Conservation (phyloP, 2,888 invertebrate genomes). For the Pristionchus maxplancki region DNA sequence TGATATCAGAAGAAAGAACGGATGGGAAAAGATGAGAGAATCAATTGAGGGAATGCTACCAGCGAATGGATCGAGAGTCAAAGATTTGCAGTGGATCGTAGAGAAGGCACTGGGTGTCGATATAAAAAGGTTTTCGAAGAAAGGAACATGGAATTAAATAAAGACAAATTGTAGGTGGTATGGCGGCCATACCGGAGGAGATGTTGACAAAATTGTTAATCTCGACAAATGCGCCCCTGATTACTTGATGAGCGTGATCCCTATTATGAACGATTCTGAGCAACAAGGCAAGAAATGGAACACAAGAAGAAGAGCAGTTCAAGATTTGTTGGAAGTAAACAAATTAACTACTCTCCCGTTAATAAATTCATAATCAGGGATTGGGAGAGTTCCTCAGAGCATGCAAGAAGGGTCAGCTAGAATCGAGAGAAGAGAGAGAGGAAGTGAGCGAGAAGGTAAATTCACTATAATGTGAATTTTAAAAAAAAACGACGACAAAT, state of each 20-base stretch:
- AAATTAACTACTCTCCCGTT: not conserved
- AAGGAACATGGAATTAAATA: not conserved
- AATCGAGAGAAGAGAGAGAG: not conserved
- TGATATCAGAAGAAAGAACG: not conserved
- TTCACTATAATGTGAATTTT: not conserved
- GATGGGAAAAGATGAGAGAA: not conserved
- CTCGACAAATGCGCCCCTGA: not conserved
- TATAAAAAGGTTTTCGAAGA: not conserved
- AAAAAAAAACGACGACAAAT: not conserved
- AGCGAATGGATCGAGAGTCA: not conserved
- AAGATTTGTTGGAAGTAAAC: not conserved
- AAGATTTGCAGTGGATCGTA: not conserved
- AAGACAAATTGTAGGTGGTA: not conserved
- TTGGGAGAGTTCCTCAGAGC: not conserved
- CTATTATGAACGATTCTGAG: not conserved
- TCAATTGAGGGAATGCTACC: not conserved
- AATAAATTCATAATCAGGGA: not conserved
- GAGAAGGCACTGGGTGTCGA: not conserved
- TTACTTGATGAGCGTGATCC: not conserved
- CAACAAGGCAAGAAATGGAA: not conserved
- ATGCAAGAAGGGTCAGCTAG: not conserved
- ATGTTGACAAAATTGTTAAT: not conserved
- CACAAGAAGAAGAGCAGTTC: not conserved
- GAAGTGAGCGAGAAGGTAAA: not conserved
- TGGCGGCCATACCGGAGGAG: not conserved